Conservation (phyloP, 2,797 vertebrate genomes). For the Ceryle rudis region DNA sequence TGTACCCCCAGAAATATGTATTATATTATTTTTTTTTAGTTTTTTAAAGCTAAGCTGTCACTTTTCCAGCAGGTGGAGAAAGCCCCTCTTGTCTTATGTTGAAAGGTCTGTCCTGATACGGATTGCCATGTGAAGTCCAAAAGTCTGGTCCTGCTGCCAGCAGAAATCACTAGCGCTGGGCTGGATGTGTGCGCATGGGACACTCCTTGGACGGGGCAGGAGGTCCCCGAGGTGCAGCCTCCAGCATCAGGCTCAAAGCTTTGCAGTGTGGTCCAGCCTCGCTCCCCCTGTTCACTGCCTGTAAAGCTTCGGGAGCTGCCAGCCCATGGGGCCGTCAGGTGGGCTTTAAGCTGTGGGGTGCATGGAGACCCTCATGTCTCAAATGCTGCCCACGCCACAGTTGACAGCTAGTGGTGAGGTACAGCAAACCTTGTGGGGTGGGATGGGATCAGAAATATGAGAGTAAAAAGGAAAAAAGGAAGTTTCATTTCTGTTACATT, state of each 20-base stretch:
- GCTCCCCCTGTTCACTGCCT: not conserved
- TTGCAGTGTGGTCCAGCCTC: not conserved
- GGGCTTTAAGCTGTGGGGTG: not conserved
- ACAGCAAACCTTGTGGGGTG: not conserved
- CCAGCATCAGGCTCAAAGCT: not conserved
- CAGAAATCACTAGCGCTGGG: not conserved
- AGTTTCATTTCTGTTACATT: not conserved
- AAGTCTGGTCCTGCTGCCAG: not conserved
- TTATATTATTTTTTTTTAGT: not conserved
- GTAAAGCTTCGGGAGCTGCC: not conserved
- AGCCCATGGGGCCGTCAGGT: not conserved
- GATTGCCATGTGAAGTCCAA: not conserved
- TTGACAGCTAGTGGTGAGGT: not conserved
- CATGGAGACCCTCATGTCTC: accelerated
- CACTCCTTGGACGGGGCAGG: not conserved
- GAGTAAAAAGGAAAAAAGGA: not conserved
- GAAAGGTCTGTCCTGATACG: not conserved
- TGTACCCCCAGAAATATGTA: not conserved
- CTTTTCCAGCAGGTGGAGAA: not conserved
- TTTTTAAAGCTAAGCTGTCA: not conserved
- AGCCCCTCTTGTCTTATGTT: not conserved
- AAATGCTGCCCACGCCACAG: accelerated
- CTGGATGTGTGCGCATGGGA: accelerated
- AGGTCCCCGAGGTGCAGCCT: not conserved
- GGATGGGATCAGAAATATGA: not conserved